Percentiles rank a stretch among this genome's conserved stretches.
These are phyloP conservation scores for Empis livida DNA, from an alignment of 2,888 invertebrate genomes.

Conservation along the genomic window DNA sequence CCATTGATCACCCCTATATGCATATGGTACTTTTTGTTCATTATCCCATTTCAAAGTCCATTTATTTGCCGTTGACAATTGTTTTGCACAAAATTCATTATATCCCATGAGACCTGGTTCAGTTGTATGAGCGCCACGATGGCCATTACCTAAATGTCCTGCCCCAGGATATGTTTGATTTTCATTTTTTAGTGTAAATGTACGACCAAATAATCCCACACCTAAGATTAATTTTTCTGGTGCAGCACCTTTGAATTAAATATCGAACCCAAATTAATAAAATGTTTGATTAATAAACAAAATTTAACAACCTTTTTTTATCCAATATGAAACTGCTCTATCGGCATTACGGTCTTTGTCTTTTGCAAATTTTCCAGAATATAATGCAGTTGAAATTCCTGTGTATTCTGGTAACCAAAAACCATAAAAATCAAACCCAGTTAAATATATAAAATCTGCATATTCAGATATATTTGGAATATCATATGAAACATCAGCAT, in stretches of 20 bases:
- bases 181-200: constrained; percentile 31
- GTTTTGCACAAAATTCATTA: constrained; percentile 31
- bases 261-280: too few relatives aligned
- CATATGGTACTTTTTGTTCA: constrained; percentile 27
- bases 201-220: constrained; percentile 32
- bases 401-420: constrained; percentile 35
- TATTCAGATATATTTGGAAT: constrained; percentile 35
- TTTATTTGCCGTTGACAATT: background rate
- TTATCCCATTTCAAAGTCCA: constrained; percentile 24
- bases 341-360: constrained; percentile 29
- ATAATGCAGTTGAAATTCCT: constrained; percentile 40
- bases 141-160: constrained; percentile 32
- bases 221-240: constrained; percentile 30
- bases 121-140: constrained; percentile 38
- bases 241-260: constrained; percentile 22
- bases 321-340: background rate
- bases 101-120: constrained; percentile 40
- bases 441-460: constrained; percentile 41
- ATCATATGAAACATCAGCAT: constrained; percentile 38
- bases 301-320: constrained; percentile 15
- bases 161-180: constrained; percentile 34
- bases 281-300: too few relatives aligned
- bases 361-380: constrained; percentile 17
- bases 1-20: constrained; percentile 30
- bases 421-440: constrained; percentile 45